A percentile compares a stretch with the other conserved stretches of the same genome.
Evolutionary conservation across 2,113 vertebrate genomes (phyloP).

Genomic region (Notothenia rossii): DNA sequence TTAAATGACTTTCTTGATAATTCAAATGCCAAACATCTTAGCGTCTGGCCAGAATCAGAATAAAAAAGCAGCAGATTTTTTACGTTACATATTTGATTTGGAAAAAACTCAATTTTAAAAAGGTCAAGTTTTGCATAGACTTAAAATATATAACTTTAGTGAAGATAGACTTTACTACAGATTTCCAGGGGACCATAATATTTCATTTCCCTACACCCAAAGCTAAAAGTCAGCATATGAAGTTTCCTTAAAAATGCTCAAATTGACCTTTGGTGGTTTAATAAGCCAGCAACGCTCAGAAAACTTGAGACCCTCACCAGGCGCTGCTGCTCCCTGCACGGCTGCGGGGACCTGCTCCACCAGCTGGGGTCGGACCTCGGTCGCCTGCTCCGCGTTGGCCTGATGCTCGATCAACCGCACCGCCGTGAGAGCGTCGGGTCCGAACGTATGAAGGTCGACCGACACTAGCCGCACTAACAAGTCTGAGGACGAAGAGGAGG

Average conservation of each 20-base stretch:
- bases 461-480: conserved; percentile 96
- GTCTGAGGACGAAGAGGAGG: conserved; percentile 80
- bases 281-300: background rate
- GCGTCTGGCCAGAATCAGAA: too few species aligned
- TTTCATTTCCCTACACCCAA: background rate
- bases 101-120: background rate
- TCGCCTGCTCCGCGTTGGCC: conserved; percentile 87
- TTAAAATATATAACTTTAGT: background rate
- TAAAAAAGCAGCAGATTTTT: too few species aligned
- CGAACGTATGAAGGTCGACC: conserved; percentile 97
- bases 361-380: conserved; percentile 94
- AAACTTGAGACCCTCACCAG: conserved; percentile 83
- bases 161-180: background rate
- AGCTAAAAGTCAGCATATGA: background rate
- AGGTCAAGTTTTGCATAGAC: background rate
- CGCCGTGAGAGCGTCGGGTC: conserved; percentile 93
- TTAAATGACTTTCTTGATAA: too few species aligned
- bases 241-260: background rate
- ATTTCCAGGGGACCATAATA: background rate
- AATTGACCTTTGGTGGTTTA: too few species aligned
- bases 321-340: conserved; percentile 84
- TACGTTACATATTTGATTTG: too few species aligned
- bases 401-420: conserved; percentile 98
- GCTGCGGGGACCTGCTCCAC: conserved; percentile 92
- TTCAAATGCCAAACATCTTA: too few species aligned